Evolutionary conservation across 2,113 vertebrate genomes (phyloP), one percentile per base, ranked within the genome.

Genomic region (Mirza zaza): DNA sequence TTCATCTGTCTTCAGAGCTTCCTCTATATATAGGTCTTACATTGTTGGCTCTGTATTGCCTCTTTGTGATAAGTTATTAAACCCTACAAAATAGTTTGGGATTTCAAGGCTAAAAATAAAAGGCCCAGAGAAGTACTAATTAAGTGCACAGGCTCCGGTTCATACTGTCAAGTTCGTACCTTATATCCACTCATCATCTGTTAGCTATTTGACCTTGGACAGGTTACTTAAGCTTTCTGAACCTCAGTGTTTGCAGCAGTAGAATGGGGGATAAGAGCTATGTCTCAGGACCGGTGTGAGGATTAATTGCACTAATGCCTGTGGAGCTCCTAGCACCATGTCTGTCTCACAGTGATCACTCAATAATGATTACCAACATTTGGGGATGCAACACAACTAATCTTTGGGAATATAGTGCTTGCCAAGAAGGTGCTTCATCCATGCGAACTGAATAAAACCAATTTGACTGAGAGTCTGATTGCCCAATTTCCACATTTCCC

Each of bases 81-180:
- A 80, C 73, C 20, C 21, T 92, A 87, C 5, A 61, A 81, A 87
- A 90, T n/a, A 87, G 29, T 55, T 87, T 71, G 59, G 23, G 61
- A 90, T 77, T 89, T n/a, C 52, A 93, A 79, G 10, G 39, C 59
- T 90, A 90, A 87, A 93, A 92, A 85, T 45, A 55, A 87, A 67
- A 92, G 65, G 8, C 12, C 3, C 48, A 81, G n/a, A 92, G 77
- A 94, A 92, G 27, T 73, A 70, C 48, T 48, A 42, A 86, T 89
- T 70, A 67, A 92, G 42, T 36, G 3, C 45, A 77, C 0, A 84
- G 63, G 52, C 73, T 90, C 71, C 61, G 32, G 59, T 29, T 34
- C 48, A 45, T 8, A 45, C 42, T 59, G 14, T 42, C 12, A 48
- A 2, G 36, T 84, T 92, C n/a, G 52, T 68, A 50, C 73, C 14